Conservation (phyloP, 2,888 invertebrate species). For the Eupithecia centaureata region DNA sequence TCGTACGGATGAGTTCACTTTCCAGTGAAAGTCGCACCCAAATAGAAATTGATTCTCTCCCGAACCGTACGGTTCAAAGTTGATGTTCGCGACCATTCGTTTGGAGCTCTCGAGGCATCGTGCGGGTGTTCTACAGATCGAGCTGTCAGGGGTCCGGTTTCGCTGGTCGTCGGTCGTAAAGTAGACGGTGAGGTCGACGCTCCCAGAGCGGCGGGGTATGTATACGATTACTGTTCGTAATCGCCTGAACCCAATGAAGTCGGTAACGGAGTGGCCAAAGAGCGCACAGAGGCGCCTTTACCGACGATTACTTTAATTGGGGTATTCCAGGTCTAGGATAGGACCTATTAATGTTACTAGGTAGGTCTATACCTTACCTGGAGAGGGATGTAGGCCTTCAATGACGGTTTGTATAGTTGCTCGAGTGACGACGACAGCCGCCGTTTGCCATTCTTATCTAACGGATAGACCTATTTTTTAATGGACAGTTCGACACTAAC, state of each 20-base stretch:
- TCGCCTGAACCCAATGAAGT: constrained; percentile 80
- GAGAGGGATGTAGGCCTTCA: neutral
- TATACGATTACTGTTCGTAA: constrained; percentile 77
- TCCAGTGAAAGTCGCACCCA: constrained; percentile 58
- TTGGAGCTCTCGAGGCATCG: constrained; percentile 41
- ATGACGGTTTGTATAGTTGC: neutral
- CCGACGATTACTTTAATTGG: constrained; percentile 32
- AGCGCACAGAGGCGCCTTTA: constrained; percentile 46
- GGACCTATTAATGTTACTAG: too few relatives aligned
- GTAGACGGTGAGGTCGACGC: constrained; percentile 58
- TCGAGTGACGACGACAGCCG: neutral
- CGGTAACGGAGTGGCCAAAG: constrained; percentile 67
- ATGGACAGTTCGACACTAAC: neutral
- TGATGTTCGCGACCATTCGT: constrained; percentile 40
- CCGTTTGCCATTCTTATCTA: neutral
- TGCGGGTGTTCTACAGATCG: constrained; percentile 38
- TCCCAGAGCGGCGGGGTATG: constrained; percentile 72
- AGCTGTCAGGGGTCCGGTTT: constrained; percentile 49
- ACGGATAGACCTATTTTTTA: neutral
- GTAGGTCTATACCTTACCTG: constrained; percentile 7
- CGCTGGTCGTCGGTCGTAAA: constrained; percentile 52
- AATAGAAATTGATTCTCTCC: constrained; percentile 76
- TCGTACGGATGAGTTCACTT: constrained; percentile 53
- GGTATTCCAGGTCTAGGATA: too few relatives aligned
- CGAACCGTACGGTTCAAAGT: constrained; percentile 71